These are phyloP conservation scores for Perca schrenkii DNA, from an alignment of 2,113 vertebrate genomes.

Conservation along the genomic window DNA sequence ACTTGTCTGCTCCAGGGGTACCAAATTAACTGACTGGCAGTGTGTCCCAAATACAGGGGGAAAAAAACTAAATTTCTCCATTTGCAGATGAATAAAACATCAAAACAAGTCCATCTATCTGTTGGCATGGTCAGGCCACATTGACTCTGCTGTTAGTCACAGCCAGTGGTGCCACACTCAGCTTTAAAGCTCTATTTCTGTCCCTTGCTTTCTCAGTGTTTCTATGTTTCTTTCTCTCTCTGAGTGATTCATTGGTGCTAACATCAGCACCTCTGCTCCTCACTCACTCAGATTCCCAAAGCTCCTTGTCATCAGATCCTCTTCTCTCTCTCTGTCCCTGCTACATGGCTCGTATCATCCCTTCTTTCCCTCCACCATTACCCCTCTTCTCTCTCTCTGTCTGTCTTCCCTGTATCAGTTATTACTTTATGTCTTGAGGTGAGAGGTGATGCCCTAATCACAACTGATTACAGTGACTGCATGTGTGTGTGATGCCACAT, in stretches of 20 bases:
- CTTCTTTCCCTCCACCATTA: constrained; percentile 10
- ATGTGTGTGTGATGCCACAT: background rate
- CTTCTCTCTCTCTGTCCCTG: constrained; percentile 8
- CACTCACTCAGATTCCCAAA: constrained; percentile 32
- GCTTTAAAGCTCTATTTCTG: constrained; percentile 31
- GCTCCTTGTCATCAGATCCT: constrained; percentile 64
- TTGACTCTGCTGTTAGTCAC: constrained; percentile 17
- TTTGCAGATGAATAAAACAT: constrained; percentile 46
- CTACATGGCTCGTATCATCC: constrained; percentile 1
- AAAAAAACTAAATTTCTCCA: background rate
- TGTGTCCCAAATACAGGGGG: background rate
- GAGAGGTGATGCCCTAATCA: constrained; percentile 21
- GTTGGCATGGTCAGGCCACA: constrained; percentile 12
- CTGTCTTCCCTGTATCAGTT: constrained; percentile 10
- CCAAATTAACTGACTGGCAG: constrained; percentile 10
- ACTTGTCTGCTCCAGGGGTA: constrained; percentile 3
- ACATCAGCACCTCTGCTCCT: constrained; percentile 64
- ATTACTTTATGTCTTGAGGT: constrained; percentile 24
- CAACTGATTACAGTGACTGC: constrained; percentile 13
- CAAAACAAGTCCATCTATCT: constrained; percentile 22
- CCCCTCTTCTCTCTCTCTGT: background rate
- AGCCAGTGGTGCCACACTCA: constrained; percentile 8
- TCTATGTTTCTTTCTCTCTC: background rate
- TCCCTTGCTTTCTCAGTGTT: constrained; percentile 1
- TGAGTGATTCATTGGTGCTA: constrained; percentile 42